A percentile compares a stretch with the other conserved stretches of the same genome.
Evolutionary conservation across 1,140 invertebrate species (phyloP).

Genomic region (Drosophila elegans): DNA sequence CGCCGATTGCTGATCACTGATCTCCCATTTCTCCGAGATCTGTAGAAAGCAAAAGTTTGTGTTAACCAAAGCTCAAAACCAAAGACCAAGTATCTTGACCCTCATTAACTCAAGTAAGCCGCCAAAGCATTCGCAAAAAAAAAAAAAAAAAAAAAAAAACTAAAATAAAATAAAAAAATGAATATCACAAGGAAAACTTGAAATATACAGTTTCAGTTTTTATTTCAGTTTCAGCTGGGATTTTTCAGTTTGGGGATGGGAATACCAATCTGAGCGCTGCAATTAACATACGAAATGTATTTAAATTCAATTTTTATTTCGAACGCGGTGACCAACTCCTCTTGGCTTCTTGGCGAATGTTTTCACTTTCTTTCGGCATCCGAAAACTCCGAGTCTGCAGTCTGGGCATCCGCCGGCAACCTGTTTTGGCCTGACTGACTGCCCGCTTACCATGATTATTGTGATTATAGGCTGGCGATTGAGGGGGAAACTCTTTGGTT

Average conservation of each 20-base stretch:
- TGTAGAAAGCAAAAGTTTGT: constrained; percentile 45
- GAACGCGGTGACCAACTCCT: constrained; percentile 9
- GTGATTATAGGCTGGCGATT: constrained; percentile 67
- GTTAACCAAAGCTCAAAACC: constrained; percentile 51
- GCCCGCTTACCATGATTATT: constrained; percentile 80
- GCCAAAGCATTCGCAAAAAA: constrained; percentile 34
- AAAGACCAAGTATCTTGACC: constrained; percentile 74
- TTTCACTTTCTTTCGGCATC: constrained; percentile 80
- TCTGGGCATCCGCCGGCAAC: constrained; percentile 53
- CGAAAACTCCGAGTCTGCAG: constrained; percentile 61
- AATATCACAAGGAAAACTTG: constrained; percentile 38
- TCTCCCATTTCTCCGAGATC: constrained; percentile 7
- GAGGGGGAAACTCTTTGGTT: constrained; percentile 12
- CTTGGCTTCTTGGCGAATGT: constrained; percentile 65
- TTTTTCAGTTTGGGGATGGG: constrained; percentile 5
- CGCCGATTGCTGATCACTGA: background rate
- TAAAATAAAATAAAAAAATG: background rate
- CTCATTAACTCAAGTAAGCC: constrained; percentile 79
- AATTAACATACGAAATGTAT: constrained; percentile 83
- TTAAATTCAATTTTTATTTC: constrained; percentile 80
- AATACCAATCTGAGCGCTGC: constrained; percentile 17
- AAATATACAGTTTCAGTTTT: constrained; percentile 49
- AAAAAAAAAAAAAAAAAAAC: constrained; percentile 14
- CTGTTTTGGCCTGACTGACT: constrained; percentile 70
- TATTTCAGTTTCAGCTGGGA: constrained; percentile 11